Evolutionary conservation across 2,888 invertebrate species (phyloP).

Genomic region (Rhimphoctona megacephalus): DNA sequence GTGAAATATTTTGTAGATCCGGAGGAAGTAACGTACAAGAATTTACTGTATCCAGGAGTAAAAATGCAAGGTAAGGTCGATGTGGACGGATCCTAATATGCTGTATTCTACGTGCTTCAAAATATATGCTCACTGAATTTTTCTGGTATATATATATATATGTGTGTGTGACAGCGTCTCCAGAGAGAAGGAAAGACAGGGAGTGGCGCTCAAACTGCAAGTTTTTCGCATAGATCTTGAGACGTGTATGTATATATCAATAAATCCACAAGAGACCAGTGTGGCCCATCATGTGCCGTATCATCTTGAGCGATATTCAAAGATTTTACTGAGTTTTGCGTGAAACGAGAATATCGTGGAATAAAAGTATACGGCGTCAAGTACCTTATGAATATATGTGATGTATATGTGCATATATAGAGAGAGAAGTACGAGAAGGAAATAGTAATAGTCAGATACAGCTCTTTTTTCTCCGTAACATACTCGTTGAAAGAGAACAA

Average conservation of each 20-base stretch:
- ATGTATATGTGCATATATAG: not conserved
- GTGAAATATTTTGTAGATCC: not conserved
- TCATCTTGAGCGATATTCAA: conserved; percentile 37
- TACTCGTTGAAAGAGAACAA: conserved; percentile 56
- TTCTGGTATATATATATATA: not conserved
- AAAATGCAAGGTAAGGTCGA: conserved; percentile 12
- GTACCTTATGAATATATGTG: conserved; percentile 7
- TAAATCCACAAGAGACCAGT: conserved; percentile 20
- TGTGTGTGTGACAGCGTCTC: conserved; percentile 8
- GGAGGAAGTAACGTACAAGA: not conserved
- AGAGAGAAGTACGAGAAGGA: not conserved
- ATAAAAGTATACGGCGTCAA: conserved; percentile 30
- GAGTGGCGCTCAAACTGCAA: not conserved
- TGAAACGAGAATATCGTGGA: conserved; percentile 30
- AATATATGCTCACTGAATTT: conserved; percentile 26
- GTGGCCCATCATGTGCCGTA: conserved; percentile 39
- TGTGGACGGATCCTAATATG: not conserved
- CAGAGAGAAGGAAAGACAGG: not conserved
- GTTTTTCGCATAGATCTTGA: conserved; percentile 34
- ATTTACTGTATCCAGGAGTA: not conserved
- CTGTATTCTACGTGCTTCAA: conserved; percentile 1
- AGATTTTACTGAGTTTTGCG: conserved; percentile 21
- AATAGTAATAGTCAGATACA: conserved; percentile 20
- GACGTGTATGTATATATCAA: conserved; percentile 6
- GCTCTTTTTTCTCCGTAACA: conserved; percentile 42